Base-by-base conservation (phyloP, 2,888 invertebrate genomes). In the Cataglyphis cursor region DNA sequence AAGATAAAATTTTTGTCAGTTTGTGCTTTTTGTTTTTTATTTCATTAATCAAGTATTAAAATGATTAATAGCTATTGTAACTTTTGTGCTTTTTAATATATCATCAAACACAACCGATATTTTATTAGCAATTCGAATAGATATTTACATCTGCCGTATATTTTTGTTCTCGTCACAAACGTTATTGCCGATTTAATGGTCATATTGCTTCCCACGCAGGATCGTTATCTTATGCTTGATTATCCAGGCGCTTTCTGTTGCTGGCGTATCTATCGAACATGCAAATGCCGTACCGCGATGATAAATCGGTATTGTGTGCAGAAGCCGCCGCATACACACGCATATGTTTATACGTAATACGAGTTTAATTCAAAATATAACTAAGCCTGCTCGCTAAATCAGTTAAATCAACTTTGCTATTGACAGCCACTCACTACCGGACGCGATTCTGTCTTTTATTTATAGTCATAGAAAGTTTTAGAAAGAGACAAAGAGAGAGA, bases 151-250 rank as follows among this genome's bases (percentile, higher is more conserved):
- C 8, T 51, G 18, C 3, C 21, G 18, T 65, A 24, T 66, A 64
- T 54, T n/a, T 54, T 76, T 38, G 68, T 38, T 72, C 31, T 44
- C 21, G 24, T 41, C 59, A 44, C 57, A 6, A 70, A 21, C 9
- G 31, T 59, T 54, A 72, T 31, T 44, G 41, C 41, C 44, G 44
- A 80, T 80, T 80, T 80, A 78, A 78, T 31, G 74, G 31, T 44
- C 57, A 18, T 73, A 48, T 80, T 80, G 31, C 59, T 74, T 73
- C 74, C 44, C 24, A 80, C 44, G 44, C 35, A 80, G 78, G 59
- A 80, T 73, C 78, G 78, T 80, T 80, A 73, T 59, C 78, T 73
- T 80, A 80, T 73, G 75, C 68, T 76, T 80, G 78, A 80, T 80
- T 73, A 80, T 80, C 59, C 35, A 44, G 44, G 15, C 44, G 59